Evolutionary conservation across 2,113 vertebrate species (phyloP).

Genomic region (Sterna hirundo): DNA sequence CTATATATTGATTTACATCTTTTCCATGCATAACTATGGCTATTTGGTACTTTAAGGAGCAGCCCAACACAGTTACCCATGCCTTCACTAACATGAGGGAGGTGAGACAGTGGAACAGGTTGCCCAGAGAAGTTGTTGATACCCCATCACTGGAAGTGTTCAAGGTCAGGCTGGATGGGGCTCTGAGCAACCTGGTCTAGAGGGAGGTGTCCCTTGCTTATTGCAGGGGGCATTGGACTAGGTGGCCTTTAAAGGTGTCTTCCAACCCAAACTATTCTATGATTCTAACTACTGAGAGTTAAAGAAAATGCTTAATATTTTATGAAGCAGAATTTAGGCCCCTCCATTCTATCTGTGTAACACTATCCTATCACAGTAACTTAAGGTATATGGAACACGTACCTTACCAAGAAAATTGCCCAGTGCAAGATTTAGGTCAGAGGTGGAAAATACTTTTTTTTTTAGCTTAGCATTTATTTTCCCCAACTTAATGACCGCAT

Average conservation of each 20-base stretch:
- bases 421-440: background rate
- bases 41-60: background rate
- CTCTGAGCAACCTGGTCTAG: background rate
- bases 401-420: background rate
- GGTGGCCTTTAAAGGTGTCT: background rate
- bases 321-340: background rate
- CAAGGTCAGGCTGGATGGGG: background rate
- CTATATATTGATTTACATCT: background rate
- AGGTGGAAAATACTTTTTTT: background rate
- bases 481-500: background rate
- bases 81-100: background rate
- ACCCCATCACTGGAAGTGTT: background rate
- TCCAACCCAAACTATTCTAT: background rate
- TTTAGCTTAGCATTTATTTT: background rate
- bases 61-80: background rate
- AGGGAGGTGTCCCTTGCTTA: background rate
- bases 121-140: no score
- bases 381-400: background rate
- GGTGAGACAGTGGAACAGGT: background rate
- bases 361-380: background rate
- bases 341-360: background rate
- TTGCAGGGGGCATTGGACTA: background rate
- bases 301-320: background rate
- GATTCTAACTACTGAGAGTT: background rate
- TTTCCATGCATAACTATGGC: accelerated